These are phyloP conservation scores for human DNA, from an alignment of 2,113 vertebrate genomes.

Conservation along the genomic window DNA sequence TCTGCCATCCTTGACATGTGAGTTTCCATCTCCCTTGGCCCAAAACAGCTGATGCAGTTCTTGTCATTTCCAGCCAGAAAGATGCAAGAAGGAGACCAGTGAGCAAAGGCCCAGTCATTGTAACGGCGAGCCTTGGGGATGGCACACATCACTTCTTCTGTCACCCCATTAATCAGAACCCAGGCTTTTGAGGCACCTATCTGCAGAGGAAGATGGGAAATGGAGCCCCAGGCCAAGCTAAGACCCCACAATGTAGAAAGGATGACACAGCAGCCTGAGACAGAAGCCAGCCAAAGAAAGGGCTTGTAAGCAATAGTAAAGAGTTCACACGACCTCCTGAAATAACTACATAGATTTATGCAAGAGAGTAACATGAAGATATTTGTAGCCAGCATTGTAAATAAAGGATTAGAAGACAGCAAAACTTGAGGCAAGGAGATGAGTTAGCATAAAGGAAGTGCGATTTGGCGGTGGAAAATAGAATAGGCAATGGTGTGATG, in stretches of 20 bases:
- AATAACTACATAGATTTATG: not conserved
- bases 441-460: not conserved
- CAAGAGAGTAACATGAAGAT: not conserved
- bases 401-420: not conserved
- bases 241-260: not conserved
- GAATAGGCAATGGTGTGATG: not conserved
- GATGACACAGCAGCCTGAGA: not conserved
- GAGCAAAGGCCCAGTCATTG: not conserved
- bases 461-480: not conserved
- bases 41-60: not conserved
- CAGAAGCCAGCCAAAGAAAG: not conserved
- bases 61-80: not conserved
- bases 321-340: not conserved
- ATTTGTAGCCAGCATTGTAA: not conserved
- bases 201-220: not conserved
- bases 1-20: not conserved
- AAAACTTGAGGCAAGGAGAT: not conserved
- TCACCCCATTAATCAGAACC: not conserved
- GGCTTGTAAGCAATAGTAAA: not conserved
- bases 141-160: not conserved
- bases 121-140: not conserved
- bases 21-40: not conserved
- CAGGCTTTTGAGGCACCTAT: not conserved
- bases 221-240: not conserved
- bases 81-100: not conserved